A percentile compares a stretch with the other conserved stretches of the same genome.
Evolutionary conservation across 2,113 vertebrate species (phyloP).

Genomic region (Urocitellus parryii): DNA sequence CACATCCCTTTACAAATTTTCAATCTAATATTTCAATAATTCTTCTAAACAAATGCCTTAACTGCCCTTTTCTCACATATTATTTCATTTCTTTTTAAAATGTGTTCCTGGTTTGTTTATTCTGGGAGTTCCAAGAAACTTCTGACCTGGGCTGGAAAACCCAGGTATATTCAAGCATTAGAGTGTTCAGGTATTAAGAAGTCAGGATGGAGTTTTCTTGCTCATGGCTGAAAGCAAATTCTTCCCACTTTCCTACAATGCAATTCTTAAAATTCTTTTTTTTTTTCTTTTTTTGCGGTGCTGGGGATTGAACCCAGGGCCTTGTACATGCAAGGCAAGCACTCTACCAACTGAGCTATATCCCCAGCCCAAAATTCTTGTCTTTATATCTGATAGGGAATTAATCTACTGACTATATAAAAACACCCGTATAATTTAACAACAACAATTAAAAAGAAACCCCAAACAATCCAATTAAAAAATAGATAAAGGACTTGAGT

Average conservation of each 20-base stretch:
- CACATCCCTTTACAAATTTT: neutral
- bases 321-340: too few relatives aligned
- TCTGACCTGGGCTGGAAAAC: neutral
- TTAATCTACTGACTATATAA: neutral
- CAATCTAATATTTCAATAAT: neutral
- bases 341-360: too few relatives aligned
- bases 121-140: neutral
- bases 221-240: neutral
- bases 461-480: neutral
- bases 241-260: neutral
- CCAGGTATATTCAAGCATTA: neutral
- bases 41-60: constrained; percentile 28
- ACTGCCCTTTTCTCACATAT: neutral
- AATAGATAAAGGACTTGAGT: neutral
- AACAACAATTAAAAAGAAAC: too few relatives aligned
- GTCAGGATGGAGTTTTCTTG: neutral
- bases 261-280: neutral
- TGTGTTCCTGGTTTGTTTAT: neutral
- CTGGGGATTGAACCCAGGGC: too few relatives aligned
- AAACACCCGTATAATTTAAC: neutral
- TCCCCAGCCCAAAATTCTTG: neutral
- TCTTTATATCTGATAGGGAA: neutral
- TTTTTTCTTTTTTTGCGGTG: too few relatives aligned
- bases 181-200: neutral
- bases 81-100: neutral